Base-by-base conservation (phyloP, 2,888 invertebrate genomes). In the Eurytoma adleriae region DNA sequence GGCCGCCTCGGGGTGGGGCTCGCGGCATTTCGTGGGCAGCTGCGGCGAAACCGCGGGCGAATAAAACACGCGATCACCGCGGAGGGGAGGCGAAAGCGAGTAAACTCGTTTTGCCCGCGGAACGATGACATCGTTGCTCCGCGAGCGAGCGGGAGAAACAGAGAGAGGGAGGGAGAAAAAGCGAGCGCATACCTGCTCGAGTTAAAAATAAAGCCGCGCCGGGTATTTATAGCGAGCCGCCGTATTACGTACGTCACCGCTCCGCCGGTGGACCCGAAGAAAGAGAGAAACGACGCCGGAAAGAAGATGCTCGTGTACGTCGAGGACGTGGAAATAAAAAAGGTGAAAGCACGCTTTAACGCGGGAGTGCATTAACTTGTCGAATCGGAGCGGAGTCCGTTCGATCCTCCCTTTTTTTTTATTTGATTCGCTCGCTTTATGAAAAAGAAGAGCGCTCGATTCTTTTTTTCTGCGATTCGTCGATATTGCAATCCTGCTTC, bases 191-290 rank as follows among this genome's bases (percentile, higher is more conserved):
- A 54, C 62, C 50, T 61, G 64, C 76, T 75, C 72, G 79, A 80
- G 86, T 89, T 89, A 89, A 90, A 89, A 90, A 90, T 90, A 90
- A 89, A 89, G 85, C 83, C 83, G 83, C 80, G 83, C 81, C 80
- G 83, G 88, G 86, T 90, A 90, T 90, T 88, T 88, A 89, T 89
- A 89, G 87, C 85, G 81, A 78, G 80, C 79, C 61, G 75, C 64
- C 74, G 79, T 61, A 80, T 66, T 70, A 71, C 71, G 66, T 59
- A 27, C 56, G 64, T 56, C 24, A 20, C 56, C 67, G 18, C 64
- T 61, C 24, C 20, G 30, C 18, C 66, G 62, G 30, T 16, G n/a
- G 72, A 57, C 27, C 20, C 64, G 78, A 62, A 61, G 61, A 78
- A 61, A 83, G 78, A 79, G 78, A 70, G 80, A 62, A 67, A 70